Percentiles rank a stretch among this genome's conserved stretches.
phyloP scores from a whole-genome alignment of 2,113 vertebrate genomes.

The Hiodon tergisus region DNA sequence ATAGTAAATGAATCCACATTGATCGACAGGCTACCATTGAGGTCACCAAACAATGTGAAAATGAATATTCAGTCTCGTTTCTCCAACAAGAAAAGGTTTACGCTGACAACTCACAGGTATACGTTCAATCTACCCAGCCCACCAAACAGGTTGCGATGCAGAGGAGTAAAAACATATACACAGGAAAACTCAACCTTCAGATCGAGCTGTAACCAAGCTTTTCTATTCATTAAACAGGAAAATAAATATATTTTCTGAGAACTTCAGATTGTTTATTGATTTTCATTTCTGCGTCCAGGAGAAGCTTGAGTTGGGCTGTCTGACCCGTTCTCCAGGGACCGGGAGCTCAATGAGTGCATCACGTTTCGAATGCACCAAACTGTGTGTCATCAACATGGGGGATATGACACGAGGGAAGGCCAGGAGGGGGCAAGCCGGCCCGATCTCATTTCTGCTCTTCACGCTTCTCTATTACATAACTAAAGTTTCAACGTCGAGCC shows the following conservation, averaged over 20 bases:
- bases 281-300: constrained; percentile 98
- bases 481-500: neutral
- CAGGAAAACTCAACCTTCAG: constrained; percentile 70
- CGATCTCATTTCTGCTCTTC: constrained; percentile 20
- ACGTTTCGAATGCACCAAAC: constrained; percentile 55
- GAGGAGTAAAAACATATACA: constrained; percentile 56
- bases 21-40: no score
- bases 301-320: constrained; percentile 87
- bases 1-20: no score
- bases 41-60: no score
- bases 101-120: no score
- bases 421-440: neutral
- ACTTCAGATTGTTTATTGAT: constrained; percentile 99
- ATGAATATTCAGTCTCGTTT: no score
- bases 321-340: constrained; percentile 71
- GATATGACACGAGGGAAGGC: constrained; percentile 52
- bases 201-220: constrained; percentile 87
- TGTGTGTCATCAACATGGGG: constrained; percentile 30
- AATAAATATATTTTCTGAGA: constrained; percentile 90
- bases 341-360: constrained; percentile 62
- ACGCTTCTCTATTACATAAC: constrained; percentile 12
- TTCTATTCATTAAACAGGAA: constrained; percentile 96
- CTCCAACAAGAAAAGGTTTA: no score
- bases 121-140: no score
- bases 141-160: constrained; percentile 41